A percentile compares a stretch with the other conserved stretches of the same genome.
Evolutionary conservation across 1,140 invertebrate genomes (phyloP).

Genomic region (Formica selysi): DNA sequence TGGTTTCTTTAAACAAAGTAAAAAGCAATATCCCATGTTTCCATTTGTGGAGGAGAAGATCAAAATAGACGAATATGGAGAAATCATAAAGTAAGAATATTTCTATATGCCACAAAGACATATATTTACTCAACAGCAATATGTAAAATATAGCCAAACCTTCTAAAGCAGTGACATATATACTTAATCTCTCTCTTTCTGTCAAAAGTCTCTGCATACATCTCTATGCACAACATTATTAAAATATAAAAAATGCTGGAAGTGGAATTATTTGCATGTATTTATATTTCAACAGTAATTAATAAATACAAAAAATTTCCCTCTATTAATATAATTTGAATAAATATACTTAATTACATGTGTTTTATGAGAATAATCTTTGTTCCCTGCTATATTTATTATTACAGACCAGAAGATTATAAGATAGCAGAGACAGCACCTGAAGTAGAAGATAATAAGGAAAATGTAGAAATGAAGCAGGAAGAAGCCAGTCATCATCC

Average conservation of each 20-base stretch:
- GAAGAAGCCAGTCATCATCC: conserved; percentile 86
- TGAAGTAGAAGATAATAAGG: conserved; percentile 91
- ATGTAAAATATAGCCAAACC: not conserved
- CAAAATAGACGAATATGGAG: conserved; percentile 97
- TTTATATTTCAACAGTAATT: not conserved
- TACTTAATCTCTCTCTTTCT: not conserved
- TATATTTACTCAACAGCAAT: not conserved
- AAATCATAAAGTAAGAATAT: conserved; percentile 91
- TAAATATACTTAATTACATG: not conserved
- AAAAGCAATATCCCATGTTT: conserved; percentile 98
- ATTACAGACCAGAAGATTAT: conserved; percentile 93
- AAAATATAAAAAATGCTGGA: not conserved
- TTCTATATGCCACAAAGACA: not conserved
- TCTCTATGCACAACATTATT: not conserved
- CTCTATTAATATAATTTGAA: not conserved
- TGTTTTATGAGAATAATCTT: not conserved
- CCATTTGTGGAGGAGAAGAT: conserved; percentile 97
- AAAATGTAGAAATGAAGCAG: conserved; percentile 89
- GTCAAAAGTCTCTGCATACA: not conserved
- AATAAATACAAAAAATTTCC: not conserved
- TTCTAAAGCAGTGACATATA: not conserved
- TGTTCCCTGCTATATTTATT: conserved; percentile 32
- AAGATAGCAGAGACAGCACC: conserved; percentile 90
- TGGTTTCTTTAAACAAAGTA: conserved; percentile 96
- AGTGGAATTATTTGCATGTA: not conserved